Evolutionary conservation across 2,888 invertebrate species (phyloP).

Genomic region (Resseliella maxima): DNA sequence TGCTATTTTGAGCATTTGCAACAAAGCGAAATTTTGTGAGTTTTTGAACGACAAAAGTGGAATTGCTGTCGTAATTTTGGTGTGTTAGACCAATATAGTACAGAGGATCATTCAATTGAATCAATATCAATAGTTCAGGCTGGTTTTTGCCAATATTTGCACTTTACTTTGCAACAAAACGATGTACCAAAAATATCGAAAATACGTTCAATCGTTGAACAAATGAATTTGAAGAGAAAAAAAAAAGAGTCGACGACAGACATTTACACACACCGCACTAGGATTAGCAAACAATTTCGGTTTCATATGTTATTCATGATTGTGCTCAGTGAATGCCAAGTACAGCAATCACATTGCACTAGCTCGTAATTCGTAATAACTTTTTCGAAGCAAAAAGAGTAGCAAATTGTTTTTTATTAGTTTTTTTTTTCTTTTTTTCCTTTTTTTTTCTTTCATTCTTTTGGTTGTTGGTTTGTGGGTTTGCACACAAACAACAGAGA

Average conservation of each 20-base stretch:
- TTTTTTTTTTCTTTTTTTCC: background rate
- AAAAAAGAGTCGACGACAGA: background rate
- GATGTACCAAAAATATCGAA: background rate
- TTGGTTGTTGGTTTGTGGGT: slow-evolving; percentile 6
- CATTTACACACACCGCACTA: background rate
- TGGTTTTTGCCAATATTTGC: slow-evolving; percentile 30
- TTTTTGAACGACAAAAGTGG: background rate
- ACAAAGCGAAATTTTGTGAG: background rate
- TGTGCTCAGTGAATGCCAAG: slow-evolving; percentile 20
- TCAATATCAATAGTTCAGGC: slow-evolving; percentile 18
- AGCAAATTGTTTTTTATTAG: slow-evolving; percentile 53
- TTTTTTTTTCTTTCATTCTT: no score
- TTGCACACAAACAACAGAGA: background rate
- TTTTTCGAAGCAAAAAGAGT: background rate
- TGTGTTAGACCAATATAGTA: background rate
- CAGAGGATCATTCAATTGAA: background rate
- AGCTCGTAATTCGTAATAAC: background rate
- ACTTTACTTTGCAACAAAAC: background rate
- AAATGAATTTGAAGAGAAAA: background rate
- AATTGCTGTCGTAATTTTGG: background rate
- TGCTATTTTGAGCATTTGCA: slow-evolving; percentile 13
- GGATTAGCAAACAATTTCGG: slow-evolving; percentile 49
- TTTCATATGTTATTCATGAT: slow-evolving; percentile 23
- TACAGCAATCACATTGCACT: slow-evolving; percentile 30
- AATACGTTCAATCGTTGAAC: background rate